Evolutionary conservation across 1,140 invertebrate genomes (phyloP).

Genomic region (Ceratina calcarata): DNA sequence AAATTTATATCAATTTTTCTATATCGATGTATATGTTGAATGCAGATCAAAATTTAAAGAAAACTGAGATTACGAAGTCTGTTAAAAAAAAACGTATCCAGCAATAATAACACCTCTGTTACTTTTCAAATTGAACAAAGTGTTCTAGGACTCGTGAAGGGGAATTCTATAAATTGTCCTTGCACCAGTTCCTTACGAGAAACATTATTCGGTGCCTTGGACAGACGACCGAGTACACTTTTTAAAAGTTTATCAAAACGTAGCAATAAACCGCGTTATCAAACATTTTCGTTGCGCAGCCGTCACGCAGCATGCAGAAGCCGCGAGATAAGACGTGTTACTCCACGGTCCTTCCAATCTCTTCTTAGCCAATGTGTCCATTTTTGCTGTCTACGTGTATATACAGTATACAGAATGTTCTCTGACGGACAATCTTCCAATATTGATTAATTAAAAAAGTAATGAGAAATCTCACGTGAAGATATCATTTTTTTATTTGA

Average conservation of each 20-base stretch:
- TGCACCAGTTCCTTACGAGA: constrained; percentile 53
- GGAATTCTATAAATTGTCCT: too few species aligned
- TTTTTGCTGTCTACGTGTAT: constrained; percentile 49
- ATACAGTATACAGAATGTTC: neutral
- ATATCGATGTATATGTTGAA: neutral
- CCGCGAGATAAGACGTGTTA: constrained; percentile 52
- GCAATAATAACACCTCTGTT: too few species aligned
- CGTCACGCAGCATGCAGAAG: constrained; percentile 35
- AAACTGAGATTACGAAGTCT: too few species aligned
- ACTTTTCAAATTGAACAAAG: too few species aligned
- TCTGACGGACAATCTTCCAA: too few species aligned
- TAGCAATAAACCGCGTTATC: constrained; percentile 55
- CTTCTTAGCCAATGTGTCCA: constrained; percentile 53
- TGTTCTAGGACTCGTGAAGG: too few species aligned
- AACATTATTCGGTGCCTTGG: constrained; percentile 72
- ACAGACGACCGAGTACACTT: constrained; percentile 57
- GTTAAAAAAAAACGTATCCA: too few species aligned
- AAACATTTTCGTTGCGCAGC: constrained; percentile 32
- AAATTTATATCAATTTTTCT: neutral
- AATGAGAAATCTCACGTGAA: too few species aligned
- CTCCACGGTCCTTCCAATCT: constrained; percentile 59
- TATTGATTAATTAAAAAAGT: too few species aligned
- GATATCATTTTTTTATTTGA: too few species aligned
- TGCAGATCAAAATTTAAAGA: constrained; percentile 6
- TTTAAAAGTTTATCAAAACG: constrained; percentile 52